Base-by-base conservation (phyloP, 2,888 invertebrate genomes). In the Drosophila kuntzei region DNA sequence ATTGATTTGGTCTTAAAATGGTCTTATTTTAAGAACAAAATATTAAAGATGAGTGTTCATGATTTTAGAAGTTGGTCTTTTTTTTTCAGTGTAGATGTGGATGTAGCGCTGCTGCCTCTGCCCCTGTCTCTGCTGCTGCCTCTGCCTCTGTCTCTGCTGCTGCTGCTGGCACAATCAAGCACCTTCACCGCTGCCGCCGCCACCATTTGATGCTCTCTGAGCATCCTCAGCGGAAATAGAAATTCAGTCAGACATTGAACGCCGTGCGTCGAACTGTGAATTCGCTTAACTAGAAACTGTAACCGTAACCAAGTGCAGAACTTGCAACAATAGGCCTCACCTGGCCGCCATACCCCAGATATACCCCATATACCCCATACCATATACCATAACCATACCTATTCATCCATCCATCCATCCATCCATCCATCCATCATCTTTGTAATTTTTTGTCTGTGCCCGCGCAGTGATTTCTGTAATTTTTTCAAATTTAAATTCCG, bases 171-270 rank as follows among this genome's bases (percentile, higher is more conserved):
- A 34, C n/a, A 34, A n/a, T n/a, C 34, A 34, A 34, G 32, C 34
- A 34, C n/a, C 34, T 34, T 39, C 57, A 47, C 39, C 44, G 60
- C 22, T 25, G 63, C 34, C 46, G 47, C 64, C 55, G 50, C 25
- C 53, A 36, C 37, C 60, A 43, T 54, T 65, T 59, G 60, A 37
- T 62, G 71, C 71, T 68, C 73, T 64, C 34, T 43, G 80, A 74
- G 83, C 75, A 78, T 84, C 80, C 79, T 71, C 76, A 67, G 63
- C 84, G 80, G 80, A 79, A 84, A 82, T 76, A 74, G 67, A 76
- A 82, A 67, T 82, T 85, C 79, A 85, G 85, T 86, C 79, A 80
- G 76, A 73, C 51, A 79, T 46, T 66, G 85, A 77, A 82, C 85
- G 85, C 70, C 68, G 83, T 71, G 76, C 79, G 64, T 47, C 65